phyloP scores from a whole-genome alignment of 2,797 vertebrate species.

The Sebastes cheni region DNA sequence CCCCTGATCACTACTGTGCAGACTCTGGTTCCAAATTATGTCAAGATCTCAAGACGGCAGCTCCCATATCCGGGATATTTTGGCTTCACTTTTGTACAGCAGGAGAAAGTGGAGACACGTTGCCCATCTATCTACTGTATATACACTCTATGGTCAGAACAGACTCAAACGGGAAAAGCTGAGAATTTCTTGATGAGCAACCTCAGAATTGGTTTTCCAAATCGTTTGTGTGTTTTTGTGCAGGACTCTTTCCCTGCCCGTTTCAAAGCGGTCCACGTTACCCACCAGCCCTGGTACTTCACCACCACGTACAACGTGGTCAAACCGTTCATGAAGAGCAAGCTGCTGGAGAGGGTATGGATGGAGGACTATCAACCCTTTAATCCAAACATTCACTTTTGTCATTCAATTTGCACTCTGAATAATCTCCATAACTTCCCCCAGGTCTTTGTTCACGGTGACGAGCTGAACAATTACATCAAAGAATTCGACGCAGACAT shows the following conservation, averaged over 20 bases:
- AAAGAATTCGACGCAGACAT: conserved; percentile 89
- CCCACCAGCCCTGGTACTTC: conserved; percentile 98
- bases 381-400: not conserved
- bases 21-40: too few relatives aligned
- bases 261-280: conserved; percentile 97
- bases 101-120: too few relatives aligned
- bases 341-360: conserved; percentile 92
- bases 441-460: conserved; percentile 94
- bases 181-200: not conserved
- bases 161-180: not conserved
- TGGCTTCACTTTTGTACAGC: too few relatives aligned
- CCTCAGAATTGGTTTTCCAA: not conserved
- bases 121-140: too few relatives aligned
- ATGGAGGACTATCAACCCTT: not conserved
- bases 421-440: not conserved
- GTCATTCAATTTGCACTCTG: not conserved
- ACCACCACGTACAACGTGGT: conserved; percentile 97
- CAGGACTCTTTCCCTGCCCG: conserved; percentile 97
- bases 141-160: conserved; percentile 16
- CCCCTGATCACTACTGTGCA: too few relatives aligned
- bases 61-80: too few relatives aligned
- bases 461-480: conserved; percentile 90
- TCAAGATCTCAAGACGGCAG: too few relatives aligned
- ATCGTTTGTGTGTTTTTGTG: not conserved
- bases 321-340: conserved; percentile 97